Percentiles rank a stretch among this genome's conserved stretches.
Evolutionary conservation across 2,113 vertebrate genomes (phyloP).

Genomic region (Gallinago media): DNA sequence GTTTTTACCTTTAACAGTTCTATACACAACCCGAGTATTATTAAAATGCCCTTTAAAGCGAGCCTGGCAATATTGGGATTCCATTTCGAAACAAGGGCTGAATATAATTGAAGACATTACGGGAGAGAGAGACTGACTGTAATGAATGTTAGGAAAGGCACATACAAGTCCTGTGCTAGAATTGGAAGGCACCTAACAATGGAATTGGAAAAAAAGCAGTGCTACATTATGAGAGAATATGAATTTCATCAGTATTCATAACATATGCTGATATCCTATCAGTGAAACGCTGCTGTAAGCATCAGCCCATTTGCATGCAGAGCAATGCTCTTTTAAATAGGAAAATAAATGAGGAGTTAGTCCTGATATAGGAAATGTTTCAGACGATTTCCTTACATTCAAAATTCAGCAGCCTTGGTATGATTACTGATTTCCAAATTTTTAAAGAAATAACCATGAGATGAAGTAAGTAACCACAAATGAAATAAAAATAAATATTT

Average conservation of each 20-base stretch:
- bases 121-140: neutral
- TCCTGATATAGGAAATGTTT: constrained; percentile 14
- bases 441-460: neutral
- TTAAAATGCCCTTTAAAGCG: constrained; percentile 35
- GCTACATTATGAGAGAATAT: neutral
- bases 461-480: neutral
- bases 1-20: constrained; percentile 11
- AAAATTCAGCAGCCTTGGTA: neutral
- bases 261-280: constrained; percentile 25
- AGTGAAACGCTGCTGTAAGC: neutral
- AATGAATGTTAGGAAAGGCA: neutral
- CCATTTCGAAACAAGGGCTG: neutral
- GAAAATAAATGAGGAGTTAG: constrained; percentile 57
- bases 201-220: neutral
- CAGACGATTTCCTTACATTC: neutral
- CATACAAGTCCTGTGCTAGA: neutral
- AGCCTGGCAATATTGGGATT: constrained; percentile 22
- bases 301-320: constrained; percentile 39
- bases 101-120: neutral
- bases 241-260: constrained; percentile 65
- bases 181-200: neutral
- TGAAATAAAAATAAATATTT: constrained; percentile 13
- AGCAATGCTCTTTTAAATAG: constrained; percentile 25
- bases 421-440: neutral
- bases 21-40: neutral